phyloP scores from a whole-genome alignment of 2,888 invertebrate genomes.

The Coleophora deauratella region DNA sequence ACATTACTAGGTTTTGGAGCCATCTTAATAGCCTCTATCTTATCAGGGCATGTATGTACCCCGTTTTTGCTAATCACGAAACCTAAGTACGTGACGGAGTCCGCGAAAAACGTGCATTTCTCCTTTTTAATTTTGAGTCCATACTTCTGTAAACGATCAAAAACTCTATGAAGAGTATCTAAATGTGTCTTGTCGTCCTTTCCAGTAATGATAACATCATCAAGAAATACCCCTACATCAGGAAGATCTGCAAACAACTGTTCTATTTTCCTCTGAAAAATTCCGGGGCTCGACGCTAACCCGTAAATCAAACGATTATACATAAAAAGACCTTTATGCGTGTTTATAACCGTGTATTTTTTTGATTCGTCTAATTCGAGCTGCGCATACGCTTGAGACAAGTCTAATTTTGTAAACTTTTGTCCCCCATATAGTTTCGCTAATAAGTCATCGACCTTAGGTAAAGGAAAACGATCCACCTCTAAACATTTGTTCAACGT shows the following conservation, averaged over 20 bases:
- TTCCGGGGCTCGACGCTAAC: slow-evolving; percentile 2
- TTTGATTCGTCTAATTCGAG: slow-evolving; percentile 5
- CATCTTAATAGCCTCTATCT: too few species aligned
- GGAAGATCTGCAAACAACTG: neutral
- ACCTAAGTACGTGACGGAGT: too few species aligned
- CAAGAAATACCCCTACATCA: neutral
- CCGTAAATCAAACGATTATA: slow-evolving; percentile 1
- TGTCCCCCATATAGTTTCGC: slow-evolving; percentile 5
- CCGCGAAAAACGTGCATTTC: too few species aligned
- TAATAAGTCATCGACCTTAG: slow-evolving; percentile 3
- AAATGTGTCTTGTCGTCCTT: too few species aligned
- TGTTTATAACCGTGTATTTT: too few species aligned
- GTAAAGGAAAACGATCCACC: slow-evolving; percentile 2
- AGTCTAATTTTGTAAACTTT: too few species aligned
- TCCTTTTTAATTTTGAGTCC: too few species aligned
- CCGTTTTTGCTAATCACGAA: too few species aligned
- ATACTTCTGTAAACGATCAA: too few species aligned
- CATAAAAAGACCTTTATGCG: slow-evolving; percentile 4
- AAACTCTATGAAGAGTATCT: too few species aligned
- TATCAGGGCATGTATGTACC: too few species aligned
- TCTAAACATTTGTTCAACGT: slow-evolving; percentile 12
- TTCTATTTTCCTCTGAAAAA: neutral
- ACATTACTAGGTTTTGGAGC: too few species aligned
- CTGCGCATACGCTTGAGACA: slow-evolving; percentile 7
- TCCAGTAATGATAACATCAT: neutral